Percentiles rank a stretch among this genome's conserved stretches.
These are phyloP conservation scores for Carcharodon carcharias DNA, from an alignment of 2,797 vertebrate genomes.

Conservation along the genomic window DNA sequence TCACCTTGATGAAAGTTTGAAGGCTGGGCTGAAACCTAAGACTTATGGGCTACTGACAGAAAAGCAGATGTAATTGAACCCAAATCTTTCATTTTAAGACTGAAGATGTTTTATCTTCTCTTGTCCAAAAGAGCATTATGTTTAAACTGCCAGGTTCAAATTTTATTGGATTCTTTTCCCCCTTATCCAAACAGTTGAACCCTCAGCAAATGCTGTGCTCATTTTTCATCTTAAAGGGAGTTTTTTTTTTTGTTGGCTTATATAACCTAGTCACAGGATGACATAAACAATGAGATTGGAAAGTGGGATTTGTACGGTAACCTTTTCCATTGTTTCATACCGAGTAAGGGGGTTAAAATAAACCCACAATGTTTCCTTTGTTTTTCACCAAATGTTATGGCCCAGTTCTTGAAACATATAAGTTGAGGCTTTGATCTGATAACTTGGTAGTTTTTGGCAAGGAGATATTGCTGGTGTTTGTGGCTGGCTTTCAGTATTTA, in stretches of 20 bases:
- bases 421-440: not conserved
- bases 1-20: not conserved
- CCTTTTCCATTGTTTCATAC: not conserved
- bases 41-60: not conserved
- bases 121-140: not conserved
- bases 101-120: constrained; percentile 4
- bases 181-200: not conserved
- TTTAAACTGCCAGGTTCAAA: not conserved
- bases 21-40: not conserved
- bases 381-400: not conserved
- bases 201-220: not conserved
- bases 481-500: not conserved
- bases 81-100: constrained; percentile 2
- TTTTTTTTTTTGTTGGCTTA: not conserved
- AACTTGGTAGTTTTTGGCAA: not conserved
- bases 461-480: not conserved
- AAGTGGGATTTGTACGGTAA: not conserved
- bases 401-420: not conserved
- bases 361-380: not conserved
- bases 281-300: not conserved
- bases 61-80: not conserved
- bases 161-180: not conserved
- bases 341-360: not conserved
- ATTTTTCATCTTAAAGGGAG: not conserved
- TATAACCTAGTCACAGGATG: not conserved